phyloP scores from a whole-genome alignment of 1,140 invertebrate species.

The Drosophila teissieri region DNA sequence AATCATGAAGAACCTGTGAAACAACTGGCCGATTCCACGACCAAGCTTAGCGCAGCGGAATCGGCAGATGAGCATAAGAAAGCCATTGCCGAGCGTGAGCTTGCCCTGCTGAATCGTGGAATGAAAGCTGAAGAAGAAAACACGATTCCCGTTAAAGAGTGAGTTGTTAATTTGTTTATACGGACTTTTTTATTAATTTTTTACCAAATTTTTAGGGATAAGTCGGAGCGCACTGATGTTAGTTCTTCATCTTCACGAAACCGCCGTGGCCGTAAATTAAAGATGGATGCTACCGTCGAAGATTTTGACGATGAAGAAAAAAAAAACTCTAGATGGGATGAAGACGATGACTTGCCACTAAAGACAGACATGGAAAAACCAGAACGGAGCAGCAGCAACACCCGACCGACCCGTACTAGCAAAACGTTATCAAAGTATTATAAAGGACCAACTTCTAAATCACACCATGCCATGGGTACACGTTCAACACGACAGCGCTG shows the following conservation, averaged over 20 bases:
- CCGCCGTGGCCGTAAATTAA: constrained; percentile 56
- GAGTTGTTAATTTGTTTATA: constrained; percentile 10
- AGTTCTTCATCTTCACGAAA: constrained; percentile 68
- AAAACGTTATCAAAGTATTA: constrained; percentile 82
- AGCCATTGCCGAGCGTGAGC: constrained; percentile 65
- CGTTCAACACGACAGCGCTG: constrained; percentile 66
- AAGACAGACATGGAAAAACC: constrained; percentile 59
- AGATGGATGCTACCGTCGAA: constrained; percentile 44
- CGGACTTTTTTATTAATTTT: background rate
- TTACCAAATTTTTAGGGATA: constrained; percentile 48
- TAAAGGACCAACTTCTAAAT: constrained; percentile 61
- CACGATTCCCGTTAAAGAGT: constrained; percentile 57
- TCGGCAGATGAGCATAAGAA: constrained; percentile 74
- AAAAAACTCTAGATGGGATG: constrained; percentile 64
- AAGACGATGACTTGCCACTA: constrained; percentile 67
- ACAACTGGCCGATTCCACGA: constrained; percentile 72
- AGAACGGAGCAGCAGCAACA: constrained; percentile 25
- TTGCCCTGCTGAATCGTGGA: constrained; percentile 57
- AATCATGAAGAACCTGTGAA: constrained; percentile 68
- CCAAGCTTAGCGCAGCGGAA: constrained; percentile 55
- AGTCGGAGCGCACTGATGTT: constrained; percentile 62
- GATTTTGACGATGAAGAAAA: constrained; percentile 58
- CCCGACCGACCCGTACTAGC: constrained; percentile 69
- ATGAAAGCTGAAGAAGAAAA: constrained; percentile 28
- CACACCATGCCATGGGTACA: constrained; percentile 70